phyloP scores from a whole-genome alignment of 2,113 vertebrate genomes.

The Lipophrys pholis region DNA sequence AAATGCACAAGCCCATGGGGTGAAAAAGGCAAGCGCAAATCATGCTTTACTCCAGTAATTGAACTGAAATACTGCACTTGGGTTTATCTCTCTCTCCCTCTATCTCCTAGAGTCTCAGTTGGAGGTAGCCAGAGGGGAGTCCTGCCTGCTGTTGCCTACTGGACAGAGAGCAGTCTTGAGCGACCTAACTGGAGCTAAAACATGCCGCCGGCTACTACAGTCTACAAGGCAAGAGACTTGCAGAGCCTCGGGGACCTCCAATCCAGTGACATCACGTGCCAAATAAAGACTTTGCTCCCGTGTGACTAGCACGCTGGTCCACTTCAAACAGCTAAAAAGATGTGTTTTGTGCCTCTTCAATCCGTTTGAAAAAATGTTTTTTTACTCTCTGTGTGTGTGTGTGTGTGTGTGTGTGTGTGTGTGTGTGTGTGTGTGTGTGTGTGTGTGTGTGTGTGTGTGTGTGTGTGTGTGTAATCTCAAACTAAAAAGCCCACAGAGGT shows the following conservation, averaged over 20 bases:
- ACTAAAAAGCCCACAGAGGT: too few species aligned
- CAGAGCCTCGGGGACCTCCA: conserved; percentile 10
- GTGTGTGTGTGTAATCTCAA: neutral
- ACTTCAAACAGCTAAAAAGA: neutral
- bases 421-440: too few species aligned
- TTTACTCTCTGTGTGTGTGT: neutral
- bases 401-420: neutral
- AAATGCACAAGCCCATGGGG: conserved; percentile 23
- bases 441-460: too few species aligned
- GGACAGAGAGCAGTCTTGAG: conserved; percentile 24
- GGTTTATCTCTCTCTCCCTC: conserved; percentile 19
- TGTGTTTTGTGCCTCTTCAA: neutral
- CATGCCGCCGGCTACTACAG: neutral
- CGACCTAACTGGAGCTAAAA: conserved; percentile 20
- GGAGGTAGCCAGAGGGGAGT: conserved; percentile 20
- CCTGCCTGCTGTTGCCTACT: conserved; percentile 23
- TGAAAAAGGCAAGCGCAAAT: conserved; percentile 38
- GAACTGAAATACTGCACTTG: conserved; percentile 44
- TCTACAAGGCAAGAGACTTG: neutral
- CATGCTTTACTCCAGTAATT: conserved; percentile 42
- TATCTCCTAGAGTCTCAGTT: conserved; percentile 9
- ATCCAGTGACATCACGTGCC: neutral
- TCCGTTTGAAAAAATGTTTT: conserved; percentile 17
- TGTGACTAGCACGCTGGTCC: neutral
- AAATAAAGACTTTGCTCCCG: conserved; percentile 13